Conservation (phyloP, 2,888 invertebrate species). For the Pediacus dermestoides region DNA sequence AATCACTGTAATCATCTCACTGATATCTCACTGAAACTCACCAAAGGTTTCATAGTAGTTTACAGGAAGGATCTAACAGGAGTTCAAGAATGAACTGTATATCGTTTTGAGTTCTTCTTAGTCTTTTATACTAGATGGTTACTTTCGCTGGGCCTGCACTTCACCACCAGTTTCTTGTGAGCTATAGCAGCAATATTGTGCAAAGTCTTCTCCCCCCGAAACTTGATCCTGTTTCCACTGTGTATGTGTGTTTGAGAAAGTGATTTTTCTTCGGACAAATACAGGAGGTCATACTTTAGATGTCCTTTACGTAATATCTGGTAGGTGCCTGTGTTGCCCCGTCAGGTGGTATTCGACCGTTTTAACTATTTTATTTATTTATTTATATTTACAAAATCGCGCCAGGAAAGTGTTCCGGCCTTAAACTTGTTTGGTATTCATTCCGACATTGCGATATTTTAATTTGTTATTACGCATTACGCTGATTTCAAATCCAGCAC, state of each 20-base stretch:
- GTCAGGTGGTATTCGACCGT: conserved; percentile 31
- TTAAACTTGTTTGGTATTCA: conserved; percentile 30
- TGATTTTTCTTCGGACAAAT: conserved; percentile 33
- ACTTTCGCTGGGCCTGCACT: conserved; percentile 52
- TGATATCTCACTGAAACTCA: conserved; percentile 45
- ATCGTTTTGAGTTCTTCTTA: conserved; percentile 52
- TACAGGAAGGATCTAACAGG: conserved; percentile 35
- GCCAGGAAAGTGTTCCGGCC: conserved; percentile 30
- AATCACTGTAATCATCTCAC: no score
- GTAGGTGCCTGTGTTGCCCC: conserved; percentile 23
- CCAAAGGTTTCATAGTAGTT: conserved; percentile 54
- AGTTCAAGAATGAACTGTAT: conserved; percentile 59
- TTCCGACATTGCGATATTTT: no score
- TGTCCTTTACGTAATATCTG: conserved; percentile 46
- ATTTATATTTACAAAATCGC: conserved; percentile 14
- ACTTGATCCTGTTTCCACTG: conserved; percentile 34
- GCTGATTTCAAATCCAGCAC: no score
- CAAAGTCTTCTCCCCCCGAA: conserved; percentile 42
- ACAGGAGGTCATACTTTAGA: conserved; percentile 28
- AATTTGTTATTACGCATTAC: neutral
- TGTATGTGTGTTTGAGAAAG: conserved; percentile 40
- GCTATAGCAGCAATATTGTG: conserved; percentile 37
- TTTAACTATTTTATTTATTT: neutral
- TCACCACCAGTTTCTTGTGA: conserved; percentile 41
- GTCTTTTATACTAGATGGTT: conserved; percentile 57